Evolutionary conservation across 2,113 vertebrate genomes (phyloP), one percentile per base, ranked within the genome.

Genomic region (Panthera uncia): DNA sequence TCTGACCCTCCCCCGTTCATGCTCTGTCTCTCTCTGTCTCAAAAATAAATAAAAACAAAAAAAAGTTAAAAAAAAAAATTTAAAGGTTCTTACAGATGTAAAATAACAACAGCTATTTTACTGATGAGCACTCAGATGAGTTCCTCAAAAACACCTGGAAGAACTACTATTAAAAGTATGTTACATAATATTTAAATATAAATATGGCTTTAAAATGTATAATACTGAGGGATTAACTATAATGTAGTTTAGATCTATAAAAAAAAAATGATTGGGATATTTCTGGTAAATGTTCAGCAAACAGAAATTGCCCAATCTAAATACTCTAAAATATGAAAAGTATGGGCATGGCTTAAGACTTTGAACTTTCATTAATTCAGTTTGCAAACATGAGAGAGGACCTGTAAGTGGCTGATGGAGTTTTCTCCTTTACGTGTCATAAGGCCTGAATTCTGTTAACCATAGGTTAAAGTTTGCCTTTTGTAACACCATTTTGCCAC

Each of bases 141-240:
- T 41, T 92, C 45, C 76, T 98, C 52, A 61, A 85, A 74, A 94
- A 87, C 68, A 91, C 29, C 55, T 48, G 36, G 23, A 91, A 93
- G 57, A 92, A 97, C 38, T 97, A 38, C 82, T 91, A 93, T 86
- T 95, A 83, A 87, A 94, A 96, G 31, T 33, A 63, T 50, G 25
- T 83, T 63, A 82, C 2, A 33, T 68, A 7, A 52, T 33, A 63
- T 57, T 89, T 55, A 57, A 95, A 78, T 83, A 90, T 50, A 95
- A 94, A 74, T 38, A 57, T 38, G 33, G 27, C 61, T 94, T 95
- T 95, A 73, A 90, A 76, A 84, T 57, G 41, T 74, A n/a, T 36
- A 83, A 84, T n/a, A 68, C 18, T 16, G 45, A 78, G 18, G 29
- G 16, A 71, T 84, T 91, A 90, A 90, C 41, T 50, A 61, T 41